Conservation (phyloP, 2,888 invertebrate species). For the Halictus ligatus region DNA sequence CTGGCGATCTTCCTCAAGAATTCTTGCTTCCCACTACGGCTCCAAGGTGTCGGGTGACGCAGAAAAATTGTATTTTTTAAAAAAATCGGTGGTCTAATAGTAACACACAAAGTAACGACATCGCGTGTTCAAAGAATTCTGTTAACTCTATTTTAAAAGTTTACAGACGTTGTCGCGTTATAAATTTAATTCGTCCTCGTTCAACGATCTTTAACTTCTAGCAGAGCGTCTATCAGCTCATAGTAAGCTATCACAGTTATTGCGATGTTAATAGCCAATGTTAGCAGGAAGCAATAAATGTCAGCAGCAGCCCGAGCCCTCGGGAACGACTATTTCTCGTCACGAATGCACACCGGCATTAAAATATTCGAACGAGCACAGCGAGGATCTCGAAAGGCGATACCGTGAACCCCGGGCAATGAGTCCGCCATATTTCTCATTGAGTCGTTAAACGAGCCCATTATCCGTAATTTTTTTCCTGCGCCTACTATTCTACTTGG, state of each 20-base stretch:
- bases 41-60: too few species aligned
- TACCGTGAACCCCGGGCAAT: background rate
- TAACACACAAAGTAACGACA: too few species aligned
- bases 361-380: background rate
- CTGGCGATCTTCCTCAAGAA: background rate
- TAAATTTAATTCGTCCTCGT: background rate
- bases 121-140: too few species aligned
- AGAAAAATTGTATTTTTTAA: too few species aligned
- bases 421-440: conserved; percentile 1
- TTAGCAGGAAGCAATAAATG: background rate
- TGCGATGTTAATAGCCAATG: background rate
- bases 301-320: background rate
- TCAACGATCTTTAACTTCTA: background rate
- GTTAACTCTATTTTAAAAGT: too few species aligned
- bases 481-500: conserved; percentile 43
- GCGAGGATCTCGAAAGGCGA: background rate
- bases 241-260: background rate
- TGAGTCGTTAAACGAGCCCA: conserved; percentile 25
- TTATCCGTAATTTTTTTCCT: conserved; percentile 43
- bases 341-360: background rate
- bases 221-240: background rate
- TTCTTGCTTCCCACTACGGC: background rate
- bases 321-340: background rate
- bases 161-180: background rate
- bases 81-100: too few species aligned